These are phyloP conservation scores for Nannobrachium achirus DNA, from an alignment of 2,113 vertebrate genomes.

Conservation along the genomic window DNA sequence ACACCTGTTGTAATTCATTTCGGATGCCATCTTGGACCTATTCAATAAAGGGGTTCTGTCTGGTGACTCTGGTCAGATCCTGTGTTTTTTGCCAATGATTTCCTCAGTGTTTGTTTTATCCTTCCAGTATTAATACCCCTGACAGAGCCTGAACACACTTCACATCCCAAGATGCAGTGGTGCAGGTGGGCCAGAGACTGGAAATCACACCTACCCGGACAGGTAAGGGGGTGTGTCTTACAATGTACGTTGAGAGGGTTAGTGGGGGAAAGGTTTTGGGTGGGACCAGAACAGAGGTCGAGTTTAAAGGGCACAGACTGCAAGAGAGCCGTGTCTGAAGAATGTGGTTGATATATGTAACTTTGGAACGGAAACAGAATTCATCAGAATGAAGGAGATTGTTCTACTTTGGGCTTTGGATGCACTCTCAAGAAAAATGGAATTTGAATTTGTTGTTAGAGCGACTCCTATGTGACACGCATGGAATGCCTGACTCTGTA, in stretches of 20 bases:
- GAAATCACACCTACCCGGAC: constrained; percentile 69
- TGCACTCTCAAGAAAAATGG: background rate
- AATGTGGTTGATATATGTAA: background rate
- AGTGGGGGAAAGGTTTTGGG: constrained; percentile 2
- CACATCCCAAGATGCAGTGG: constrained; percentile 82
- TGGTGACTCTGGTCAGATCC: background rate
- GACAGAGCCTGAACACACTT: constrained; percentile 61
- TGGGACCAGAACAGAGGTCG: constrained; percentile 17
- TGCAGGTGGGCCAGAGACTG: constrained; percentile 73
- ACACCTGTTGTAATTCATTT: too few species aligned
- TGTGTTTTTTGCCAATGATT: background rate
- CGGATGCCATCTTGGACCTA: background rate
- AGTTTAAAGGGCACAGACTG: constrained; percentile 48
- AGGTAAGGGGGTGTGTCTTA: constrained; percentile 75
- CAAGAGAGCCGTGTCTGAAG: background rate
- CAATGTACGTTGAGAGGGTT: constrained; percentile 15
- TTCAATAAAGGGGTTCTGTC: background rate
- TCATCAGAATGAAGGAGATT: constrained; percentile 18
- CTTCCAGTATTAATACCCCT: constrained; percentile 23
- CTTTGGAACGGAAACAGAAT: constrained; percentile 1
- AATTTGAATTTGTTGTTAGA: background rate
- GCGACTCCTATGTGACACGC: background rate
- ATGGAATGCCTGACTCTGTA: background rate
- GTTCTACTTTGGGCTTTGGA: background rate
- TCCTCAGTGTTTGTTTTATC: background rate